These are phyloP conservation scores for Sinocyclocheilus grahami DNA, from an alignment of 2,113 vertebrate genomes.

Conservation along the genomic window DNA sequence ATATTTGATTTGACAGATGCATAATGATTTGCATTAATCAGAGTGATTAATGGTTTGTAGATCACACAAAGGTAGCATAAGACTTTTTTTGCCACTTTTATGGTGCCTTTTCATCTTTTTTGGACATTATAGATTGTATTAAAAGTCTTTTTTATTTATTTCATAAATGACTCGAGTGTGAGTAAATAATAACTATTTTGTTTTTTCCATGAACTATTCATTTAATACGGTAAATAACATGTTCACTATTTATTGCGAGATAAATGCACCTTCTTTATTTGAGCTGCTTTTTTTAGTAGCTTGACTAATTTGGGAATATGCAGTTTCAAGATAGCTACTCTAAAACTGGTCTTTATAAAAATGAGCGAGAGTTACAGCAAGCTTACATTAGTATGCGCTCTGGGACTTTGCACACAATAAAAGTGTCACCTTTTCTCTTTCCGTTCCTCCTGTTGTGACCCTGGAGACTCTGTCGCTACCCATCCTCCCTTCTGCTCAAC, in stretches of 20 bases:
- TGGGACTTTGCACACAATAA: slow-evolving; percentile 38
- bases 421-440: slow-evolving; percentile 40
- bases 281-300: background rate
- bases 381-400: slow-evolving; percentile 47
- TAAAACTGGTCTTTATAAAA: slow-evolving; percentile 22
- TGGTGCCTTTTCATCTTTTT: background rate
- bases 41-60: background rate
- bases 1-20: background rate
- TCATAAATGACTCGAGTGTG: background rate
- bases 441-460: slow-evolving; percentile 18
- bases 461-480: slow-evolving; percentile 6
- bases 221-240: background rate
- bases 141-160: background rate
- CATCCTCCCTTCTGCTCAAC: slow-evolving; percentile 4
- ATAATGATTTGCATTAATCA: background rate
- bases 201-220: background rate
- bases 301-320: background rate
- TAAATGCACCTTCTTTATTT: background rate
- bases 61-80: background rate
- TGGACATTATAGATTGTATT: background rate
- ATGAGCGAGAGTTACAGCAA: slow-evolving; percentile 16
- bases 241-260: background rate
- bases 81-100: background rate
- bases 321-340: background rate
- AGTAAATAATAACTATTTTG: background rate